Percentiles rank a stretch among this genome's conserved stretches.
phyloP scores from a whole-genome alignment of 2,113 vertebrate species.

The Protobothrops flavoviridis region DNA sequence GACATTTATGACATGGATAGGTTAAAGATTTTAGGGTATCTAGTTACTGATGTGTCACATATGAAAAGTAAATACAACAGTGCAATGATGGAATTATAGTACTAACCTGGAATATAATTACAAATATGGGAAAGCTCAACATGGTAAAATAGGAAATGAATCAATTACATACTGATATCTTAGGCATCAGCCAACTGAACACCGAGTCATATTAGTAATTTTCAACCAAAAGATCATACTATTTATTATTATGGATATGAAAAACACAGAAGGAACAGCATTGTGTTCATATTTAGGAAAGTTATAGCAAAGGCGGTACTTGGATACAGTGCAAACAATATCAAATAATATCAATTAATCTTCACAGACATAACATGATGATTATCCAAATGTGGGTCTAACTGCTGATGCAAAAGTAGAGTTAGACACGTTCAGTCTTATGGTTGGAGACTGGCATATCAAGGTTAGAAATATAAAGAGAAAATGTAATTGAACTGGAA shows the following conservation, averaged over 20 bases:
- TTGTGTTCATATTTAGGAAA: not conserved
- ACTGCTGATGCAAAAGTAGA: not conserved
- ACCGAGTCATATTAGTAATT: not conserved
- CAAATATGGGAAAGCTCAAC: not conserved
- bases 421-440: not conserved
- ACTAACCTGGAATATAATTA: not conserved
- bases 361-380: not conserved
- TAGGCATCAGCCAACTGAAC: not conserved
- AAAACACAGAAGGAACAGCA: not conserved
- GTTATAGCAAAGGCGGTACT: not conserved
- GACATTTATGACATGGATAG: not conserved
- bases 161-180: not conserved
- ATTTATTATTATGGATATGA: not conserved
- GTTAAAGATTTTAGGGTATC: not conserved
- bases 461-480: not conserved
- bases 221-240: not conserved
- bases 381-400: not conserved
- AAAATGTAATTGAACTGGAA: not conserved
- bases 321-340: not conserved
- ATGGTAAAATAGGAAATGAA: not conserved
- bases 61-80: not conserved
- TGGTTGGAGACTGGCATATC: not conserved
- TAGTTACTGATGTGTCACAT: not conserved
- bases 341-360: not conserved
- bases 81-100: not conserved